A percentile compares a stretch with the other conserved stretches of the same genome.
Conservation (phyloP, 2,888 invertebrate genomes). For the Anthrax anthrax region DNA sequence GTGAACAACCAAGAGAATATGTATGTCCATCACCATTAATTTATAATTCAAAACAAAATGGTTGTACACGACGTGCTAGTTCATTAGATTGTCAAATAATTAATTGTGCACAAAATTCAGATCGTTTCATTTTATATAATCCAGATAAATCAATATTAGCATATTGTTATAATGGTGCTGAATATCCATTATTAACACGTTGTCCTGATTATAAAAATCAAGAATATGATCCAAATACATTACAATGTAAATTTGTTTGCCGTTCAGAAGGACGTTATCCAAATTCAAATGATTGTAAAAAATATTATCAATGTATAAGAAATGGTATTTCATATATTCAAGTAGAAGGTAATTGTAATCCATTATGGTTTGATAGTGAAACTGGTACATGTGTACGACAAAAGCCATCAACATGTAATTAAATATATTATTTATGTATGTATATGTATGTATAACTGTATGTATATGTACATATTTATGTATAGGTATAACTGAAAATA, state of each 20-base stretch:
- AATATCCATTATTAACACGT: background rate
- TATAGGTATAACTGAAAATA: too few relatives aligned
- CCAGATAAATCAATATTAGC: conserved; percentile 6
- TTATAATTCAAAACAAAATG: conserved; percentile 5
- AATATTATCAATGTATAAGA: conserved; percentile 3
- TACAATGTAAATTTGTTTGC: conserved; percentile 2
- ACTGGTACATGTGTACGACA: too few relatives aligned
- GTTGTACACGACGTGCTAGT: conserved; percentile 3
- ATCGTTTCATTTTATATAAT: conserved; percentile 5
- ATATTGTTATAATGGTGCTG: conserved; percentile 3
- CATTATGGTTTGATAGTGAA: background rate
- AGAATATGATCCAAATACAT: background rate
- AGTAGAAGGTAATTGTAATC: background rate
- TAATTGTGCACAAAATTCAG: conserved; percentile 2
- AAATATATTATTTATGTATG: too few relatives aligned
- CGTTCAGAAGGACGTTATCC: background rate
- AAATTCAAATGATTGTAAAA: background rate
- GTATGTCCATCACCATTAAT: conserved; percentile 6
- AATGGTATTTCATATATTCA: background rate
- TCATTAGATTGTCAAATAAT: conserved; percentile 5
- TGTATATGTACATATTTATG: too few relatives aligned
- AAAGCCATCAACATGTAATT: too few relatives aligned
- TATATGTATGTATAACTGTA: too few relatives aligned
- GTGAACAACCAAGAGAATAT: conserved; percentile 5
- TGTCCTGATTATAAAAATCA: background rate